A percentile compares a stretch with the other conserved stretches of the same genome.
phyloP scores from a whole-genome alignment of 2,797 vertebrate species.

The Cirrhinus mrigala region DNA sequence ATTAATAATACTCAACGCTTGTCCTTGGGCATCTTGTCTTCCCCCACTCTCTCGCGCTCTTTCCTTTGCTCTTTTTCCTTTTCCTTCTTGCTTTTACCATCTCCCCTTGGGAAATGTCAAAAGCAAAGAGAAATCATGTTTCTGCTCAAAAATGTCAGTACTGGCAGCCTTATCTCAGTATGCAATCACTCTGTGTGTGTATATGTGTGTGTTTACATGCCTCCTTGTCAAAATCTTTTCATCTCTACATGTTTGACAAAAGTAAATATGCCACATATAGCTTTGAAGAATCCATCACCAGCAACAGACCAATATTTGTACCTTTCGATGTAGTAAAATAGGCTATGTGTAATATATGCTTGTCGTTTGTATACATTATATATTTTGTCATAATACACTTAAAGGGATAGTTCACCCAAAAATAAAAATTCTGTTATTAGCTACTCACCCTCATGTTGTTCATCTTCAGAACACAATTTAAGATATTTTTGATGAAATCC shows the following conservation, averaged over 20 bases:
- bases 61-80: background rate
- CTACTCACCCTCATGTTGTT: too few relatives aligned
- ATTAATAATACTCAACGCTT: conserved; percentile 43
- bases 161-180: conserved; percentile 32
- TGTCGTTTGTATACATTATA: background rate
- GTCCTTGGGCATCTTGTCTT: conserved; percentile 37
- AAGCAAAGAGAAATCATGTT: conserved; percentile 47
- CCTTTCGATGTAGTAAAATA: background rate
- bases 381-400: too few relatives aligned
- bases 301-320: background rate
- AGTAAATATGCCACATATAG: conserved; percentile 55
- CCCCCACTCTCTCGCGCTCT: conserved; percentile 2
- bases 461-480: too few relatives aligned
- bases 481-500: too few relatives aligned
- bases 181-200: conserved; percentile 17
- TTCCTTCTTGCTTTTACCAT: conserved; percentile 37
- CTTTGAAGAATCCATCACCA: conserved; percentile 57
- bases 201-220: conserved; percentile 43
- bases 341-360: background rate
- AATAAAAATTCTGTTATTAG: too few relatives aligned
- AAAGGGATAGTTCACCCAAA: too few relatives aligned
- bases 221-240: conserved; percentile 52
- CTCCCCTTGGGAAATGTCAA: conserved; percentile 36
- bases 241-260: conserved; percentile 55
- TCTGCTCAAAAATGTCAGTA: conserved; percentile 42